Percentiles rank a stretch among this genome's conserved stretches.
These are phyloP conservation scores for Poecilia wingei DNA, from an alignment of 2,797 vertebrate species.

Conservation along the genomic window DNA sequence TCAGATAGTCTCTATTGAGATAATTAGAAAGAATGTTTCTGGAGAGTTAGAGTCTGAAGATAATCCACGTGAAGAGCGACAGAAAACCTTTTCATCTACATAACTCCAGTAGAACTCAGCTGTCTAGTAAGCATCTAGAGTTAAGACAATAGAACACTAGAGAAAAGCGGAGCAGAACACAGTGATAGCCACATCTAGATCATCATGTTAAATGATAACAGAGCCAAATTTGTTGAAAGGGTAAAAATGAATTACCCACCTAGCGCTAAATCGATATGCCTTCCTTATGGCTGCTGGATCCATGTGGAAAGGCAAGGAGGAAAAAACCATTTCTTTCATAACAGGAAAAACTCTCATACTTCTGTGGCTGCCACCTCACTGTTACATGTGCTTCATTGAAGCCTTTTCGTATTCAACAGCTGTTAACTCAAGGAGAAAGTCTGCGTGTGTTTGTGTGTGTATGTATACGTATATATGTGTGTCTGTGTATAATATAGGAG, in stretches of 20 bases:
- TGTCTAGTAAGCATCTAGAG: not conserved
- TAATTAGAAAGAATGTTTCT: not conserved
- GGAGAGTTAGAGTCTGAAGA: not conserved
- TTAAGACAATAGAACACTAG: not conserved
- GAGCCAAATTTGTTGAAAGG: not conserved
- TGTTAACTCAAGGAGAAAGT: slow-evolving; percentile 70
- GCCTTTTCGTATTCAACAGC: slow-evolving; percentile 67
- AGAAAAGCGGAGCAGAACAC: not conserved
- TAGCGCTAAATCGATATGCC: slow-evolving; percentile 1
- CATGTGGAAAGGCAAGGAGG: slow-evolving; percentile 31
- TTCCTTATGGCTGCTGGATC: slow-evolving; percentile 38
- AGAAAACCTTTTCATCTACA: not conserved
- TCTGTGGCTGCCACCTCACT: slow-evolving; percentile 56
- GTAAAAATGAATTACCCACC: not conserved
- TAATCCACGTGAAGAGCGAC: not conserved
- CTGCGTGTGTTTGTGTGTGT: not conserved
- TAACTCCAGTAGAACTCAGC: not conserved
- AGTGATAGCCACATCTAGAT: not conserved
- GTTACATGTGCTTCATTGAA: slow-evolving; percentile 67
- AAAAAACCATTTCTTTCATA: slow-evolving; percentile 45
- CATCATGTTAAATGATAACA: not conserved
- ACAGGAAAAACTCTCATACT: slow-evolving; percentile 57
- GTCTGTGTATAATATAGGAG: slow-evolving; percentile 63
- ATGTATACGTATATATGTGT: slow-evolving; percentile 24
- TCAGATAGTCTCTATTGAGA: not conserved